Base-by-base conservation (phyloP, 1,140 invertebrate species). In the Achroia grisella region DNA sequence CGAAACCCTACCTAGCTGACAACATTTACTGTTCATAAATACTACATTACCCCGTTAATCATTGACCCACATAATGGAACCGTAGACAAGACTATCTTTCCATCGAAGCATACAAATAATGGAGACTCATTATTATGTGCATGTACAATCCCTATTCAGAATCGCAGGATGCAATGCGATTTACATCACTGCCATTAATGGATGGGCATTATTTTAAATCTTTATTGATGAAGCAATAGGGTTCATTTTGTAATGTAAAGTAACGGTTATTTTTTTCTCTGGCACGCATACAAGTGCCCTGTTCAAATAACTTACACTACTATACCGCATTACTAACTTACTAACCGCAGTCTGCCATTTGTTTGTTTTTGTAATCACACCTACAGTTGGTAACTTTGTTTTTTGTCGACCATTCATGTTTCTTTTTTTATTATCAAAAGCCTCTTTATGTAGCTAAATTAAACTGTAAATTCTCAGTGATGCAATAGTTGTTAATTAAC, bases 351-450 rank as follows among this genome's bases (percentile, higher is more conserved):
- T 59, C 39, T 8, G 51, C 41, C 52, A 63, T 66, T 69, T 74
- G 68, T 72, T 79, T 76, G 68, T 72, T 77, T 74, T 64, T 66
- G 46, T 75, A 72, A 74, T 74, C 43, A 68, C 4, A 23, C 17
- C 6, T 23, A 23, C 6, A 23, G 17, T 23, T 23, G 2, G 17
- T 23, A 3, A 23, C 17, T 23, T 23, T 23, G 17, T 23, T 23
- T 23, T 6, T 23, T 3, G 2, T 23, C 17, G 17, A 23, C n/a
- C n/a, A n/a, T n/a, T n/a, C n/a, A n/a, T n/a, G n/a, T n/a, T n/a
- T n/a, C n/a, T n/a, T n/a, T n/a, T n/a, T 23, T 23, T 23, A 3
- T 23, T 6, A 23, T 3, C 17, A 23, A 23, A 23, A 23, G 17
- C 6, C 17, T 23, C 17, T 3, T 23, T 23, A 23, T 23, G 17